Conservation (phyloP, 35 echinoderm and acorn worm species). For the Lytechinus variegatus region DNA sequence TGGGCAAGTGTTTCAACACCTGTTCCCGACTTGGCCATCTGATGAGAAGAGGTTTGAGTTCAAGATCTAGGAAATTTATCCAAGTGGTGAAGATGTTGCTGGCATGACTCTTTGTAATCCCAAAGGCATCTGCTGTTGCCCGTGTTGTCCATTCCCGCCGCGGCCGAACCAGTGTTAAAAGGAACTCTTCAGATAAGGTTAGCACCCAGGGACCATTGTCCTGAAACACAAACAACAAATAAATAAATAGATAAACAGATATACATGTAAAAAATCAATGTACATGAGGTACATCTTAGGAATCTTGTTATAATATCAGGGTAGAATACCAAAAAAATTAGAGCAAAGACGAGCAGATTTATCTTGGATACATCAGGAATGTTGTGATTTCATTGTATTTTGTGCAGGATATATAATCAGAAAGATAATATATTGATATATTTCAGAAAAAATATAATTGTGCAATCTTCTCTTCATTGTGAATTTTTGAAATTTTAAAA, state of each 20-base stretch:
- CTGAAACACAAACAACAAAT: background rate
- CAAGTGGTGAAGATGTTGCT: conserved; percentile 14
- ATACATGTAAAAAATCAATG: background rate
- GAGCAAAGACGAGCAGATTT: background rate
- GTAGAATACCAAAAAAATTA: background rate
- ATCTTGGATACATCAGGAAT: background rate
- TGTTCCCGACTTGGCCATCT: conserved; percentile 31
- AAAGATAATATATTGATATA: too few relatives aligned
- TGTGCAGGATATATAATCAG: too few relatives aligned
- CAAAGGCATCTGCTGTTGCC: background rate
- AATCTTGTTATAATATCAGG: background rate
- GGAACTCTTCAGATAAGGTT: background rate
- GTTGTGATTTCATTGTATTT: too few relatives aligned
- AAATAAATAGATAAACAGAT: background rate
- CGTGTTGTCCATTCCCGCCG: background rate
- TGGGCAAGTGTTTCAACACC: background rate
- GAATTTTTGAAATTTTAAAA: too few relatives aligned
- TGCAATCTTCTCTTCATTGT: too few relatives aligned
- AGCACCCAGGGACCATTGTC: background rate
- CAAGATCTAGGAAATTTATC: conserved; percentile 13
- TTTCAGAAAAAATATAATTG: too few relatives aligned
- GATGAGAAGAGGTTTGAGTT: conserved; percentile 32
- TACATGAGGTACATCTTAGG: background rate
- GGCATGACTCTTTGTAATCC: background rate
- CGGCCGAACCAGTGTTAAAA: background rate